Percentiles rank a stretch among this genome's conserved stretches.
phyloP scores from a whole-genome alignment of 2,888 invertebrate species.

The Brenthis daphne region DNA sequence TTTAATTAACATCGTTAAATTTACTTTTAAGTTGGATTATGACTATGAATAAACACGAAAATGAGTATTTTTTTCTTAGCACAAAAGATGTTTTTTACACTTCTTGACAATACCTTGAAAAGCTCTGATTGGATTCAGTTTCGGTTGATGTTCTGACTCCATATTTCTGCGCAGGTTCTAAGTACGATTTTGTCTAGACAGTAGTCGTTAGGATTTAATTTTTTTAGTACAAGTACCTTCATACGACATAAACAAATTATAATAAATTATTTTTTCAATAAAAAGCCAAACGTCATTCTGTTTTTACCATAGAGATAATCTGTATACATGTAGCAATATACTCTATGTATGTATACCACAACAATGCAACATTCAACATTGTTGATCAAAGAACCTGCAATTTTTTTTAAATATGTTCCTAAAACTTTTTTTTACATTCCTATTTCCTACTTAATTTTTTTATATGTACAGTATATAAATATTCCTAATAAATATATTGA shows the following conservation, averaged over 20 bases:
- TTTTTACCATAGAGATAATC: constrained; percentile 7
- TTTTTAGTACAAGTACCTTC: neutral
- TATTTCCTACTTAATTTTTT: too few relatives aligned
- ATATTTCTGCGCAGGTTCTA: constrained; percentile 43
- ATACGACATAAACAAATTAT: neutral
- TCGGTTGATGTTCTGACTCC: constrained; percentile 72
- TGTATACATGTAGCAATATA: neutral
- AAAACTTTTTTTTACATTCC: too few relatives aligned
- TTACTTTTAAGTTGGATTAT: neutral
- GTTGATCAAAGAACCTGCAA: neutral
- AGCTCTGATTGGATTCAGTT: constrained; percentile 69
- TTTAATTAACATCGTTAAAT: constrained; percentile 7
- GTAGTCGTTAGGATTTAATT: neutral
- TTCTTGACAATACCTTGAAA: constrained; percentile 62
- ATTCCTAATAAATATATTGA: too few relatives aligned
- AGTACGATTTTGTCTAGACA: constrained; percentile 1
- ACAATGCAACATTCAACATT: neutral
- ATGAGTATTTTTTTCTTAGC: constrained; percentile 2
- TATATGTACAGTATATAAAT: too few relatives aligned
- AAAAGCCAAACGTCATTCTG: constrained; percentile 17
- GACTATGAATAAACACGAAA: neutral
- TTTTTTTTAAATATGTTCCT: too few relatives aligned
- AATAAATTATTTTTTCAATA: constrained; percentile 1
- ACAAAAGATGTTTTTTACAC: constrained; percentile 7
- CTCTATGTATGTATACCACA: too few relatives aligned